phyloP scores from a whole-genome alignment of 2,113 vertebrate species.

The Emydocephalus ijimae region DNA sequence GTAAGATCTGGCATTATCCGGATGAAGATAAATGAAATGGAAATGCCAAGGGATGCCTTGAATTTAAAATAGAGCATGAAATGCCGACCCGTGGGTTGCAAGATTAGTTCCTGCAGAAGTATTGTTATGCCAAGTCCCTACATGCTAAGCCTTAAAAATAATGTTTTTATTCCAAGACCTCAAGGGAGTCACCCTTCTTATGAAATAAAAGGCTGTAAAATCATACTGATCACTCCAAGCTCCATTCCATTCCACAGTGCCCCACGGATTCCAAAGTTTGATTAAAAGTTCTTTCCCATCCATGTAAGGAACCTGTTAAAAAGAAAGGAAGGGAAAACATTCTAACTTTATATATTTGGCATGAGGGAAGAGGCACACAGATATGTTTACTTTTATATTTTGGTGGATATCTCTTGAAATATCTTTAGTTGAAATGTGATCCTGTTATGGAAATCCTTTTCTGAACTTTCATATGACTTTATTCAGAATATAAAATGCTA shows the following conservation, averaged over 20 bases:
- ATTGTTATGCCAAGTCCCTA: not conserved
- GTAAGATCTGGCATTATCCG: constrained; percentile 1
- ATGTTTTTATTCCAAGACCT: not conserved
- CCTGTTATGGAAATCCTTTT: not conserved
- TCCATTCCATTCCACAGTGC: constrained; percentile 66
- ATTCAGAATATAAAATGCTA: not conserved
- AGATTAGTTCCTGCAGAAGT: not conserved
- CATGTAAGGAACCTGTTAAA: constrained; percentile 60
- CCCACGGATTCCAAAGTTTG: constrained; percentile 75
- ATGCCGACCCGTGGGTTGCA: not conserved
- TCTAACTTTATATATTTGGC: constrained; percentile 2
- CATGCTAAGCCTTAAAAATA: not conserved
- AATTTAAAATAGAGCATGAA: not conserved
- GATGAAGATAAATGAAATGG: not conserved
- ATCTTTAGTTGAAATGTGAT: constrained; percentile 25
- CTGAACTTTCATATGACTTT: not conserved
- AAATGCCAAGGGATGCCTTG: not conserved
- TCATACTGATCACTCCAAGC: constrained; percentile 70
- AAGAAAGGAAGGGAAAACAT: constrained; percentile 30
- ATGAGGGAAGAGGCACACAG: constrained; percentile 22
- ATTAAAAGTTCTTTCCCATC: constrained; percentile 59
- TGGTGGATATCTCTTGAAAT: constrained; percentile 36
- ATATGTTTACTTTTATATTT: constrained; percentile 26
- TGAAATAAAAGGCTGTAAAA: constrained; percentile 30
- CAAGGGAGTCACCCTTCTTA: not conserved